A percentile compares a stretch with the other conserved stretches of the same genome.
phyloP scores from a whole-genome alignment of 2,797 vertebrate genomes.

The Anisognathus igniventris region DNA sequence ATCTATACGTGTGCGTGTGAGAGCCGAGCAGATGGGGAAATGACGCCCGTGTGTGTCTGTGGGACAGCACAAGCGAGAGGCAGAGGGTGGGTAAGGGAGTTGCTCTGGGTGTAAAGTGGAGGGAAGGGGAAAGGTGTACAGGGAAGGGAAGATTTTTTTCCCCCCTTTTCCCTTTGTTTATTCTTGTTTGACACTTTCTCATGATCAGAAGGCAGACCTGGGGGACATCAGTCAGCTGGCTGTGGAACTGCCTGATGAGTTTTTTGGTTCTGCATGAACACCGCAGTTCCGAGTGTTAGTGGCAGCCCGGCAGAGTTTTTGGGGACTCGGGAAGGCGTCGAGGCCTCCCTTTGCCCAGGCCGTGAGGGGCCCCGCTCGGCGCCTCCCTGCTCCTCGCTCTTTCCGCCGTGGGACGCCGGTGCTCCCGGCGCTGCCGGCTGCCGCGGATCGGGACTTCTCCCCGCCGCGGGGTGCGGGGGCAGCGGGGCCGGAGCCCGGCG shows the following conservation, averaged over 20 bases:
- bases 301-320: background rate
- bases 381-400: background rate
- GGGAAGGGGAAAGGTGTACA: background rate
- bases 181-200: background rate
- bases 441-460: background rate
- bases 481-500: background rate
- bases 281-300: rapidly evolving
- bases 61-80: background rate
- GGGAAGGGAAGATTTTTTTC: background rate
- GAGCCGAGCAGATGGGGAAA: background rate
- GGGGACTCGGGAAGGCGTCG: rapidly evolving
- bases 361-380: background rate
- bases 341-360: background rate
- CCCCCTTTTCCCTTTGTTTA: background rate
- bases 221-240: background rate
- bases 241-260: background rate
- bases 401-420: background rate
- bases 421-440: background rate
- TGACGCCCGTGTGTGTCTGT: background rate
- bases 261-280: background rate
- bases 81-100: background rate
- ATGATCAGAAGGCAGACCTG: background rate
- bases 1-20: background rate
- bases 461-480: too few relatives aligned
- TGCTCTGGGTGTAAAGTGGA: background rate